Conservation (phyloP, 2,113 vertebrate species). For the Hippopotamus amphibius region DNA sequence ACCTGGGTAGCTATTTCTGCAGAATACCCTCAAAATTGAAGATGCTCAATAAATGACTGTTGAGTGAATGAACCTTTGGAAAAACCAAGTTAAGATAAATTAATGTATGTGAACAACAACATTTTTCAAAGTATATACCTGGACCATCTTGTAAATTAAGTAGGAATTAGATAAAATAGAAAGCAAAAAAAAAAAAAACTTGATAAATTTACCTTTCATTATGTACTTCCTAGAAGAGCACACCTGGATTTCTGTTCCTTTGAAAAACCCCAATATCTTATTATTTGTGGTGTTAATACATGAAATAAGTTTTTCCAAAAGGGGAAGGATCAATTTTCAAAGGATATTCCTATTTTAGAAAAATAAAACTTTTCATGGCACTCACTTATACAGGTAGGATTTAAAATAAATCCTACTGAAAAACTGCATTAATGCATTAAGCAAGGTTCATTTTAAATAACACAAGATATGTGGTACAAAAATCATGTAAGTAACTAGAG, state of each 20-base stretch:
- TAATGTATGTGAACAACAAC: constrained; percentile 56
- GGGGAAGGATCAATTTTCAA: constrained; percentile 58
- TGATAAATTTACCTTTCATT: constrained; percentile 59
- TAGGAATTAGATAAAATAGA: constrained; percentile 52
- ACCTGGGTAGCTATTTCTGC: constrained; percentile 57
- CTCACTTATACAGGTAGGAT: constrained; percentile 51
- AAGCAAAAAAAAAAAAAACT: constrained; percentile 4
- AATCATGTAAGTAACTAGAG: constrained; percentile 60
- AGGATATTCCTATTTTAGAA: constrained; percentile 50
- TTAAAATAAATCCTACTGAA: constrained; percentile 61
- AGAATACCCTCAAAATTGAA: constrained; percentile 43
- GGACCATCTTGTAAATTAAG: constrained; percentile 45
- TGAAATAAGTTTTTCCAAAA: constrained; percentile 58
- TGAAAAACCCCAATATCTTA: constrained; percentile 55
- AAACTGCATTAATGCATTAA: constrained; percentile 61
- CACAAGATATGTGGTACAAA: constrained; percentile 62
- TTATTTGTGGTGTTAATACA: constrained; percentile 30
- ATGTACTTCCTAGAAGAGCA: constrained; percentile 58
- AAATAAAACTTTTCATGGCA: constrained; percentile 67
- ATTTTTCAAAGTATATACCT: constrained; percentile 56
- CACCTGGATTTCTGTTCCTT: constrained; percentile 56
- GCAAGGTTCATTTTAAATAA: constrained; percentile 54
- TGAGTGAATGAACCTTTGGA: constrained; percentile 51
- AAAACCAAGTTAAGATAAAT: constrained; percentile 59
- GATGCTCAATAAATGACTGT: constrained; percentile 57